phyloP scores from a whole-genome alignment of 2,888 invertebrate species.

The Sminthurides aquaticus region DNA sequence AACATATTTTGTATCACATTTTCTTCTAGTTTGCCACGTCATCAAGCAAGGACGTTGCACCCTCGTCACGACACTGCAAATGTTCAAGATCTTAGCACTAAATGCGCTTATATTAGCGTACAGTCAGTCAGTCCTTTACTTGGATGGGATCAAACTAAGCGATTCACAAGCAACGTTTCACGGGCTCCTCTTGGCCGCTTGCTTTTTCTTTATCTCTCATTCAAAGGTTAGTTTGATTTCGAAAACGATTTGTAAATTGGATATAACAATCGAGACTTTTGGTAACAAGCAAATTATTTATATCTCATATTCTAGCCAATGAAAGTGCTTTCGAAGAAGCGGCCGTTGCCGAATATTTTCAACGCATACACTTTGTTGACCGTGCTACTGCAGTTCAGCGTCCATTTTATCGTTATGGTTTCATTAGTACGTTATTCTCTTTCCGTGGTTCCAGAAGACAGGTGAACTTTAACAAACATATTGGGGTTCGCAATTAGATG shows the following conservation, averaged over 20 bases:
- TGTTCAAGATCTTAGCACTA: slow-evolving; percentile 98
- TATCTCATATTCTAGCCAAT: slow-evolving; percentile 66
- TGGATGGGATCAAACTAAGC: slow-evolving; percentile 95
- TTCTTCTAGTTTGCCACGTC: slow-evolving; percentile 82
- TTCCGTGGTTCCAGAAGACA: slow-evolving; percentile 56
- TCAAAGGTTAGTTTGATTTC: slow-evolving; percentile 65
- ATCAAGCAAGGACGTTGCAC: slow-evolving; percentile 99
- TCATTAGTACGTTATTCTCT: slow-evolving; percentile 79
- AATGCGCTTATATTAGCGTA: slow-evolving; percentile 97
- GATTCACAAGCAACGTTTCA: slow-evolving; percentile 97
- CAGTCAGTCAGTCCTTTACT: slow-evolving; percentile 94
- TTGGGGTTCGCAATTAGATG: background rate
- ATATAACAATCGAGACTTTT: no score
- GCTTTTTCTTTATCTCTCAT: slow-evolving; percentile 95
- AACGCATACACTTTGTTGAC: slow-evolving; percentile 94
- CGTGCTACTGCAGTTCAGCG: slow-evolving; percentile 85
- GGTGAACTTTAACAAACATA: no score
- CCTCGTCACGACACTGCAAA: slow-evolving; percentile 95
- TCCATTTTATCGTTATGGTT: slow-evolving; percentile 86
- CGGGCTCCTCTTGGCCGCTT: slow-evolving; percentile 87
- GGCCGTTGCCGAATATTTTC: slow-evolving; percentile 96
- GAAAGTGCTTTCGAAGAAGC: slow-evolving; percentile 81
- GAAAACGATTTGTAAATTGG: no score
- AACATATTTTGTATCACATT: background rate
- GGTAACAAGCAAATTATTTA: no score